A percentile compares a stretch with the other conserved stretches of the same genome.
Conservation (phyloP, 2,113 vertebrate genomes). For the Pontoporia blainvillei region DNA sequence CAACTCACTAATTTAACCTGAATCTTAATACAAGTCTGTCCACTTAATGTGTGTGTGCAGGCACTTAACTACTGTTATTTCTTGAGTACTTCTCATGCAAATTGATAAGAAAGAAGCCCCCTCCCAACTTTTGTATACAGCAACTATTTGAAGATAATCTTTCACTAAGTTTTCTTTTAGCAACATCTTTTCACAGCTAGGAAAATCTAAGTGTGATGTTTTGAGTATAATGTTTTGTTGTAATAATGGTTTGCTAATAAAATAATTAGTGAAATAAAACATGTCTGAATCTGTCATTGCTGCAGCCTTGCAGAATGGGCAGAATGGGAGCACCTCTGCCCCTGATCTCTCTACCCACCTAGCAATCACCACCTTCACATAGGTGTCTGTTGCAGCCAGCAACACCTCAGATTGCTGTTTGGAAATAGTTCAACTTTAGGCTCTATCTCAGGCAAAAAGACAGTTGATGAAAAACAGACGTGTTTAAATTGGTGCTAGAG, state of each 20-base stretch:
- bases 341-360: background rate
- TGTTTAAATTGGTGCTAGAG: background rate
- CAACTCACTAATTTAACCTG: background rate
- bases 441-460: background rate
- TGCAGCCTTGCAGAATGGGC: background rate
- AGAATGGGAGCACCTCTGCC: background rate
- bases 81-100: background rate
- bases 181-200: background rate
- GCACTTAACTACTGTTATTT: background rate
- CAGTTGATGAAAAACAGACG: background rate
- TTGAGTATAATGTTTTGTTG: background rate
- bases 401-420: background rate
- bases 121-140: background rate
- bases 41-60: background rate
- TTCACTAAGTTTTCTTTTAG: background rate
- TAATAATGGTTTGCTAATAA: background rate
- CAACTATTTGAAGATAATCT: background rate
- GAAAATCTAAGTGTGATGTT: background rate
- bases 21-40: background rate
- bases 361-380: background rate
- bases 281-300: background rate
- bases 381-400: background rate
- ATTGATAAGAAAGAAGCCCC: background rate
- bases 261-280: background rate
- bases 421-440: background rate